Percentiles rank a stretch among this genome's conserved stretches.
These are phyloP conservation scores for Elephas maximus DNA, from an alignment of 2,113 vertebrate genomes.

Conservation along the genomic window DNA sequence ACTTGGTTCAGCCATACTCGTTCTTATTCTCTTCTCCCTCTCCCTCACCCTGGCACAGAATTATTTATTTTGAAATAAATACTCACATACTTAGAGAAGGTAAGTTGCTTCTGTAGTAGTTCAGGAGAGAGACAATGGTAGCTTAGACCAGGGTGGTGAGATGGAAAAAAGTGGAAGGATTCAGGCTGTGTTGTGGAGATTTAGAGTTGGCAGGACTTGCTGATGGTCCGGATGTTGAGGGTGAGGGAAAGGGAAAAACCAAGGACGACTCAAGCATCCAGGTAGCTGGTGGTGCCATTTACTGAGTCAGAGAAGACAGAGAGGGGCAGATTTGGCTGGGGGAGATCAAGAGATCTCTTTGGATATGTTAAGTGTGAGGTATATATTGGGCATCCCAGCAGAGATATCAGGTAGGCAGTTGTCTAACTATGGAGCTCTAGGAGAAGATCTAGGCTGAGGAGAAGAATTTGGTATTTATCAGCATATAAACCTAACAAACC, in stretches of 20 bases:
- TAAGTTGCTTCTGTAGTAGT: neutral
- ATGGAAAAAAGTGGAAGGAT: neutral
- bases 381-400: neutral
- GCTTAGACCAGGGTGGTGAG: neutral
- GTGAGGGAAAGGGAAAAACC: neutral
- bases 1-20: too few relatives aligned
- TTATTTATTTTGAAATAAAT: neutral
- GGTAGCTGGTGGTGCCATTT: neutral
- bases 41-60: rapidly evolving
- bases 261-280: neutral
- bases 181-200: neutral
- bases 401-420: neutral
- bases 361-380: neutral
- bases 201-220: neutral
- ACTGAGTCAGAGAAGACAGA: neutral
- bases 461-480: neutral
- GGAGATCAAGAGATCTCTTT: neutral
- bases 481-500: neutral
- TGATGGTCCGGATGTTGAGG: neutral
- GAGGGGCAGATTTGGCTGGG: neutral
- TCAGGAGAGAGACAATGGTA: neutral
- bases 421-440: neutral
- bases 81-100: too few relatives aligned
- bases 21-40: neutral
- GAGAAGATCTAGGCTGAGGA: neutral